Base-by-base conservation (phyloP, 2,888 invertebrate species). In the Phanerotoma sp. region DNA sequence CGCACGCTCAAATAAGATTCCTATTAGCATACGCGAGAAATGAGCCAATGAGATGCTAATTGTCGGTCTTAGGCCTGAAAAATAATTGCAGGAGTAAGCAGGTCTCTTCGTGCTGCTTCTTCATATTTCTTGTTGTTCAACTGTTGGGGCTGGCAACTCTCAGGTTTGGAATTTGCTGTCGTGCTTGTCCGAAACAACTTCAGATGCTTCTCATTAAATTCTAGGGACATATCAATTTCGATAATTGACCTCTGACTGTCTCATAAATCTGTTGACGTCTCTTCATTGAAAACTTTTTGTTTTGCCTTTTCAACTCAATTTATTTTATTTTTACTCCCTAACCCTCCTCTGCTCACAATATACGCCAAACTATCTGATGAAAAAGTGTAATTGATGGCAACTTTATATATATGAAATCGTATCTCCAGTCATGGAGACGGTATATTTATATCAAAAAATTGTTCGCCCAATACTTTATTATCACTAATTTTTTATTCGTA, bases 41-140 rank as follows among this genome's bases (percentile, higher is more conserved):
- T 66, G 69, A 72, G 70, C 70, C 70, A 74, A 73, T 71, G 74
- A 73, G 73, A 74, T 74, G 73, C 72, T 74, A 75, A 75, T 75
- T 73, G 70, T 68, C 63, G 66, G 66, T 68, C 65, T 69, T 65
- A 62, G 65, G 66, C 63, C 67, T 67, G 62, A 66, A 69, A 70
- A 70, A 70, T 73, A 68, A 72, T 70, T 68, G 53, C 56, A 41
- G 51, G 48, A 52, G 44, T 35, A 38, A 11, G 18, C 20, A 11
- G 18, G n/a, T 35, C 35, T 15, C 16, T 15, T 35, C 35, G 16
- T 18, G 11, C 4, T 38, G 13, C 25, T 35, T 15, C 35, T 35
- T 35, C 35, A 15, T 35, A 13, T 35, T 35, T 10, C 44, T 30
- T 25, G 13, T 16, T 7, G 22, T 44, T 18, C 33, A 20, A 21